Evolutionary conservation across 2,797 vertebrate genomes (phyloP).

Genomic region (Bryconaethiops microstoma): DNA sequence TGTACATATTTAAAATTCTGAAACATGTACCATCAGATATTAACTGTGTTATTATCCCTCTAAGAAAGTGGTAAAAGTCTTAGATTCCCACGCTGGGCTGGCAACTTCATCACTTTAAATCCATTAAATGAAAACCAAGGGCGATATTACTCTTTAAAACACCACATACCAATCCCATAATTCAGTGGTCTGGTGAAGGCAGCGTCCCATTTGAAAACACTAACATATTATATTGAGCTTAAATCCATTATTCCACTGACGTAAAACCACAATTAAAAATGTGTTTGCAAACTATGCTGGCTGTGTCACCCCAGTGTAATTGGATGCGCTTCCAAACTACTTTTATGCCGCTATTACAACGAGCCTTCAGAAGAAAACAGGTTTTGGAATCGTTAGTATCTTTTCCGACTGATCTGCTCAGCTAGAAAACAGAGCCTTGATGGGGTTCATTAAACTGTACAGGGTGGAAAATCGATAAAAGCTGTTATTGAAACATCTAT

Average conservation of each 20-base stretch:
- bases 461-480: slow-evolving; percentile 8
- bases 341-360: background rate
- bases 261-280: slow-evolving; percentile 20
- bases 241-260: slow-evolving; percentile 24
- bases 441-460: background rate
- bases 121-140: slow-evolving; percentile 19
- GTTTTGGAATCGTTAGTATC: background rate
- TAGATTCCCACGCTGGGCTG: slow-evolving; percentile 4
- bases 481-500: slow-evolving; percentile 5
- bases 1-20: background rate
- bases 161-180: slow-evolving; percentile 1
- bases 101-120: slow-evolving; percentile 4
- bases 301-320: background rate
- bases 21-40: background rate
- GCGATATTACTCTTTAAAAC: slow-evolving; percentile 10
- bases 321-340: background rate
- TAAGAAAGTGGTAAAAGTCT: background rate
- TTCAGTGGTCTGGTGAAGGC: slow-evolving; percentile 7
- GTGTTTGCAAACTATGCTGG: background rate
- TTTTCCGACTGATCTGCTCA: background rate
- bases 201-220: slow-evolving; percentile 9
- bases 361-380: background rate
- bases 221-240: slow-evolving; percentile 2
- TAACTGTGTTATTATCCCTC: background rate
- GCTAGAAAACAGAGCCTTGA: background rate